Evolutionary conservation across 2,113 vertebrate species (phyloP), one percentile per base, ranked within the genome.

Genomic region (Anhinga anhinga): DNA sequence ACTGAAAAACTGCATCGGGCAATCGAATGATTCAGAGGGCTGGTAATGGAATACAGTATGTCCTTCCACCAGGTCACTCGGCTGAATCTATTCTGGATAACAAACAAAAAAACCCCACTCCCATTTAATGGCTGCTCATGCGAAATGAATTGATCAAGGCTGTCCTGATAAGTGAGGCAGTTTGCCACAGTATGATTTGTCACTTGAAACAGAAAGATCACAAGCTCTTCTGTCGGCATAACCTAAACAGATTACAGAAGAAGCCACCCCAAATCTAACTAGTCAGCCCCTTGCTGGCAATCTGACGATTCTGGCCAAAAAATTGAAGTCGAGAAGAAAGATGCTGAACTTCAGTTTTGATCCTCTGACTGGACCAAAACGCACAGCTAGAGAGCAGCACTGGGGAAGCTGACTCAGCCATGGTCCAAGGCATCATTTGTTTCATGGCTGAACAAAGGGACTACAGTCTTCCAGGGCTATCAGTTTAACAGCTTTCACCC

Each of bases 1-100:
- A 91, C n/a, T 61, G 49, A 66, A 86, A 86, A 93, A 52, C 4
- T 1, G 0, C n/a, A 63, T 65, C 0, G 0, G 18, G 69, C 10
- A 1, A 73, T 3, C 18, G 36, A 88, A 40, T 17, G 49, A 70
- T 58, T 92, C 49, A 70, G 62, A 90, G 45, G 17, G n/a, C 18
- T 88, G 21, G 71, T 55, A 88, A 82, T 29, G 40, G 76, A 61
- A 93, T 81, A 84, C 29, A 56, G 7, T 47, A 74, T 44, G 55
- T 71, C 86, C 80, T 83, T 84, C 52, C 14, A 87, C 25, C 49
- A 52, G 59, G 52, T 87, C 86, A 86, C 30, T 17, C 63, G 30
- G 77, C 52, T 91, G 70, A 82, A 89, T 87, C 73, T 5, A 27
- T 65, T 79, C 66, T 36, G 19, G 34, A 49, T 79, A 73, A 82